Conservation (phyloP, 2,888 invertebrate species). For the Diogma glabrata region DNA sequence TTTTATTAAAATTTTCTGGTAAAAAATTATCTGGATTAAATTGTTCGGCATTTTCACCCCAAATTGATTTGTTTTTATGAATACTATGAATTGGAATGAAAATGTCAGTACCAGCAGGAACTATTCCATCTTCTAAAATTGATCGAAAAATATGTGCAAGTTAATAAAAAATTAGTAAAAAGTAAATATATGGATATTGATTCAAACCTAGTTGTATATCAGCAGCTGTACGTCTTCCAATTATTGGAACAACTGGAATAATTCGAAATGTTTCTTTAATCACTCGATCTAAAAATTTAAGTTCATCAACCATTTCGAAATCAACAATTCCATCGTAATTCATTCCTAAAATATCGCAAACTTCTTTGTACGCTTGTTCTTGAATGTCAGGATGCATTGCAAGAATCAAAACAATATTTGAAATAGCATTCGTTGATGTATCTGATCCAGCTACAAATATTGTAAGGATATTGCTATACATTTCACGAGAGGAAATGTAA, state of each 20-base stretch:
- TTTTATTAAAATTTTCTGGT: background rate
- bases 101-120: background rate
- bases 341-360: background rate
- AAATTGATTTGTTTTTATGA: background rate
- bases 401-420: background rate
- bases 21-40: slow-evolving; percentile 4
- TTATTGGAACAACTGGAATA: background rate
- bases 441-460: slow-evolving; percentile 1
- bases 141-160: background rate
- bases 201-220: slow-evolving; percentile 2
- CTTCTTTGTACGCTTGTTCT: background rate
- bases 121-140: background rate
- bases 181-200: too few relatives aligned
- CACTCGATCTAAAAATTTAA: slow-evolving; percentile 1
- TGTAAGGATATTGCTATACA: background rate
- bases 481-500: background rate
- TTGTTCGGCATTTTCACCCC: slow-evolving; percentile 2
- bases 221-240: background rate
- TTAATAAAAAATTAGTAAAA: too few relatives aligned
- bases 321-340: background rate
- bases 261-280: background rate
- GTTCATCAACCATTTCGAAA: background rate
- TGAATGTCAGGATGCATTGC: background rate
- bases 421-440: background rate
- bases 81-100: background rate